Base-by-base conservation (phyloP, 2,113 vertebrate species). In the Ramphastos sulfuratus region DNA sequence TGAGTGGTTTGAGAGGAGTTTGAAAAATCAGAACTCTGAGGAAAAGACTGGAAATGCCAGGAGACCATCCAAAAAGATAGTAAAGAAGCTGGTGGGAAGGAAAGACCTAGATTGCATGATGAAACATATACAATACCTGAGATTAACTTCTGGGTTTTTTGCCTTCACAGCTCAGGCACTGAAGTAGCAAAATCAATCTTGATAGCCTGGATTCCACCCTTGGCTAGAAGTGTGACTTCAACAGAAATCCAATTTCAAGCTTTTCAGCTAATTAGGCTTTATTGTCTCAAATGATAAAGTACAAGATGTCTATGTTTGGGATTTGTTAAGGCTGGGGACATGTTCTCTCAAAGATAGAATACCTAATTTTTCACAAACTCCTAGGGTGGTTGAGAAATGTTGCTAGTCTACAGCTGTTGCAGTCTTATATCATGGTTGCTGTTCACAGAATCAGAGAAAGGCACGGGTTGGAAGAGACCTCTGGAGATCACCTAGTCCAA, bases 401-500 rank as follows among this genome's bases (percentile, higher is more conserved):
- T 27, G 61, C 4, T 63, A 35, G 13, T 9, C 31, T 52, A 17
- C 30, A 31, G 6, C 11, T 59, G 12, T 55, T 59, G 2, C 18
- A 3, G 2, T 46, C 23, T 59, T 24, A 1, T 21, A 12, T 27
- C 3, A 37, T 0, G 4, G 30, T 12, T 12, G 2, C 5, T 55
- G 6, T 56, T 56, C 14, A 30, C 54, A 56, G 54, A 56, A 56
- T 56, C 27, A 56, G 27, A 30, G 27, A 30, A 7, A 9, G 27
- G 13, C 9, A 56, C 15, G 13, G 54, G 25, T 17, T 56, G 54
- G 54, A 56, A 56, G 28, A 16, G 25, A 56, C 7, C 54, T 28
- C 25, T 56, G 54, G 27, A 30, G 27, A 56, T 56, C 54, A 56
- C 16, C 27, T 56, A 16, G 27, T 56, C 54, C 54, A 56, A 56